Conservation (phyloP, 2,113 vertebrate genomes). For the Eretmodus cyanostictus region DNA sequence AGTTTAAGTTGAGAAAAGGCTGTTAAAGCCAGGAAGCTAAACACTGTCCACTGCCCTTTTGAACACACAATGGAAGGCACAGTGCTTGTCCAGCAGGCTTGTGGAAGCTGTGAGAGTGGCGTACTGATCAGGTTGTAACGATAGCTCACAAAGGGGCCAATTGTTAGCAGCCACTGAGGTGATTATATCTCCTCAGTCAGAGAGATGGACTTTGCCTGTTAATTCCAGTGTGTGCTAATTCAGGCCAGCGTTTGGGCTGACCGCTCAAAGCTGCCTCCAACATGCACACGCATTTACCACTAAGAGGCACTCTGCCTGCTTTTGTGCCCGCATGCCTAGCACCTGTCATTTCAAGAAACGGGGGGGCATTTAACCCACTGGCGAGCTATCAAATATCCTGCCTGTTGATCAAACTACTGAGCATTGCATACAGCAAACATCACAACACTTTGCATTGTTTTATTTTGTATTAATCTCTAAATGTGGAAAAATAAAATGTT, state of each 20-base stretch:
- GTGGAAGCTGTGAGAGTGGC: slow-evolving; percentile 46
- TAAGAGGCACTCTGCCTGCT: not conserved
- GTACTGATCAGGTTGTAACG: slow-evolving; percentile 49
- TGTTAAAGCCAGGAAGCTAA: slow-evolving; percentile 53
- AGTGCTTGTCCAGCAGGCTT: slow-evolving; percentile 53
- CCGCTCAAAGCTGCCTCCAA: not conserved
- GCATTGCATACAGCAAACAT: not conserved
- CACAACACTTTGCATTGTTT: not conserved
- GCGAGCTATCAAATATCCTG: not conserved
- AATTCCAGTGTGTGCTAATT: slow-evolving; percentile 44
- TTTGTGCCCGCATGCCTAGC: not conserved
- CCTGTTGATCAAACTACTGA: not conserved
- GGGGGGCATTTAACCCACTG: not conserved
- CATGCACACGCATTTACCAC: not conserved
- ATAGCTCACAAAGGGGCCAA: slow-evolving; percentile 60
- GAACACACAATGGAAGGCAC: slow-evolving; percentile 66
- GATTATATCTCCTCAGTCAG: slow-evolving; percentile 52
- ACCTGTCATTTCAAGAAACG: not conserved
- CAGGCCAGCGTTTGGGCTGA: slow-evolving; percentile 7
- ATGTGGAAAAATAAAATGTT: not conserved
- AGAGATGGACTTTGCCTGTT: slow-evolving; percentile 37
- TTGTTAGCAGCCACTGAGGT: slow-evolving; percentile 56
- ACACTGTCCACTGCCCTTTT: slow-evolving; percentile 66
- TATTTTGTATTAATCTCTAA: not conserved
- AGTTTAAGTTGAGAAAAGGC: slow-evolving; percentile 12